Base-by-base conservation (phyloP, 1,140 invertebrate species). In the Spodoptera litura region DNA sequence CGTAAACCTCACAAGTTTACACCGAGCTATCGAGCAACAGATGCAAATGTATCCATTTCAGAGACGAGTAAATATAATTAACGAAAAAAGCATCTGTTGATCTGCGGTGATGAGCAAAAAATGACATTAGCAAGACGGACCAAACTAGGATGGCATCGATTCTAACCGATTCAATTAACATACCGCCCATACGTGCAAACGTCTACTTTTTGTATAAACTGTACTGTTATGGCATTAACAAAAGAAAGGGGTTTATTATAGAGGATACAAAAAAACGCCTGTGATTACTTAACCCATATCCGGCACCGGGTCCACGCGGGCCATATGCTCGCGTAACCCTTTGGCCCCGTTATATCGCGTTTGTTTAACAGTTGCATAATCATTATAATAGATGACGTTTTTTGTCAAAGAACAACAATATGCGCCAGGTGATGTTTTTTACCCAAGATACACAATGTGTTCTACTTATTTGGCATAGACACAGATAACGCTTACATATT, bases 201-300 rank as follows among this genome's bases (percentile, higher is more conserved):
- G 91, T 86, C 78, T 77, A 73, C 84, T 90, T 92, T 93, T 91
- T 86, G 75, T 73, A 27, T 53, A 80, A 81, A 82, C 79, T 81
- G 70, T 89, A 89, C 87, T 86, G 87, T 92, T 93, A 94, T 44
- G 79, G 70, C 78, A 78, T 79, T 86, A 80, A 87, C 87, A 86
- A 92, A 87, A 85, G 84, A 88, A 92, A 89, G 83, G 91, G 89
- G 87, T 91, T 91, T 90, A 88, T 90, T 90, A 84, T 84, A 86
- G 75, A 87, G 88, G 88, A 90, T 84, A 84, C 81, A 88, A 90
- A 90, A 94, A 93, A 89, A 70, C 44, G 79, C 79, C 89, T 85
- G 87, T 93, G 93, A 94, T 94, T 94, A 93, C 79, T 92, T 93
- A 93, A 93, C 92, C 93, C 89, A 90, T 93, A 94, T 93, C 93